These are phyloP conservation scores for Drosophila navojoa DNA, from an alignment of 1,140 invertebrate species.

Conservation along the genomic window DNA sequence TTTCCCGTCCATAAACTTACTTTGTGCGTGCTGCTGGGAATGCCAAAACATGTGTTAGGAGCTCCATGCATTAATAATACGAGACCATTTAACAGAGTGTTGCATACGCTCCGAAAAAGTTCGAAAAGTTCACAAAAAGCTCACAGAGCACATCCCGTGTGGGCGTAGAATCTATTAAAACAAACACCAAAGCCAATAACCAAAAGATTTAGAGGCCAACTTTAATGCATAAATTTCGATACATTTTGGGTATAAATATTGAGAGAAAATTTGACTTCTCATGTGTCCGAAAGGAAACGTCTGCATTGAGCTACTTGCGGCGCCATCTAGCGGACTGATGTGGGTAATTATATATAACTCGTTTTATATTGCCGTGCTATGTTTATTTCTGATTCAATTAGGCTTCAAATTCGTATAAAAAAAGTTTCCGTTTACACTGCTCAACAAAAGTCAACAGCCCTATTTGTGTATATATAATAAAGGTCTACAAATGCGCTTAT, in stretches of 20 bases:
- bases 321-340: too few relatives aligned
- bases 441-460: too few relatives aligned
- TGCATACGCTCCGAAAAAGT: slow-evolving; percentile 2
- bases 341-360: too few relatives aligned
- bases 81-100: slow-evolving; percentile 40
- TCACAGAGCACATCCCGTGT: not conserved
- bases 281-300: too few relatives aligned
- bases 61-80: slow-evolving; percentile 37
- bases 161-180: slow-evolving; percentile 3
- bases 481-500: too few relatives aligned
- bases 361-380: too few relatives aligned
- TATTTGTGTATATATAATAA: too few relatives aligned
- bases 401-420: too few relatives aligned
- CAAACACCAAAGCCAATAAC: not conserved
- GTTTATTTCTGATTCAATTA: too few relatives aligned
- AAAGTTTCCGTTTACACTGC: too few relatives aligned
- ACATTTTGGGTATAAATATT: slow-evolving; percentile 4
- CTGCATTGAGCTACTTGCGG: too few relatives aligned
- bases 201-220: not conserved
- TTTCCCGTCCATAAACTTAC: slow-evolving; percentile 33
- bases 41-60: slow-evolving; percentile 20
- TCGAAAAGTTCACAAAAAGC: not conserved
- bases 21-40: slow-evolving; percentile 20
- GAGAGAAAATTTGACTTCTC: too few relatives aligned
- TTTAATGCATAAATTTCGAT: slow-evolving; percentile 16